Evolutionary conservation across 2,797 vertebrate species (phyloP).

Genomic region (Anolis apletophallus): DNA sequence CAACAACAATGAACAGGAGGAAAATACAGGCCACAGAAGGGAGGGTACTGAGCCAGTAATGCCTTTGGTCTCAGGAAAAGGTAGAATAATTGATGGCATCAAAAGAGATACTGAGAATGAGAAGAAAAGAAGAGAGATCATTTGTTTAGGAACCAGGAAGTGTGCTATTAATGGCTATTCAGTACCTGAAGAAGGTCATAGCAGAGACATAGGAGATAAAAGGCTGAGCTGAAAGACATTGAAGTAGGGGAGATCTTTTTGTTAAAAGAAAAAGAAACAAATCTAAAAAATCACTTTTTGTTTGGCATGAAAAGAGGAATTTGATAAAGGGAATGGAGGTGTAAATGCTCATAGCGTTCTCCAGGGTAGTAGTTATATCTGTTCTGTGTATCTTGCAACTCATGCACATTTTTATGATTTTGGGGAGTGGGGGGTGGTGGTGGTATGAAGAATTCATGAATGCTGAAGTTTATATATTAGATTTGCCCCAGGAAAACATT

Average conservation of each 20-base stretch:
- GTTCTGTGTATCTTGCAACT: neutral
- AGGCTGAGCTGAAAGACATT: neutral
- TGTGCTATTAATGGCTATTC: neutral
- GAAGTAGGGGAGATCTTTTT: neutral
- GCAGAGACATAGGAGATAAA: constrained; percentile 11
- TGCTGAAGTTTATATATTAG: neutral
- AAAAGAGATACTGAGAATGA: constrained; percentile 17
- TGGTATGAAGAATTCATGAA: too few relatives aligned
- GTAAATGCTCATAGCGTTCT: neutral
- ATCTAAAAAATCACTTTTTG: neutral
- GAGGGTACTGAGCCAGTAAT: neutral
- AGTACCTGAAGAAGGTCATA: neutral
- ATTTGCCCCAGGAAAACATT: neutral
- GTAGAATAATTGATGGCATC: neutral
- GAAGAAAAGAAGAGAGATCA: neutral
- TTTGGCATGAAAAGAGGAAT: neutral
- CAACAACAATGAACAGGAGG: neutral
- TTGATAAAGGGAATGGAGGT: neutral
- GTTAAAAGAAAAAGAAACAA: neutral
- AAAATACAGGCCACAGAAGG: neutral
- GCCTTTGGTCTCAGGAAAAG: constrained; percentile 31
- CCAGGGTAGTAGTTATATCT: too few relatives aligned
- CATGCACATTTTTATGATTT: neutral
- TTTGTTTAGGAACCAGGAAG: constrained; percentile 17
- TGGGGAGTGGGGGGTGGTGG: too few relatives aligned